Conservation (phyloP, 2,797 vertebrate genomes). For the Sebastes umbrosus region DNA sequence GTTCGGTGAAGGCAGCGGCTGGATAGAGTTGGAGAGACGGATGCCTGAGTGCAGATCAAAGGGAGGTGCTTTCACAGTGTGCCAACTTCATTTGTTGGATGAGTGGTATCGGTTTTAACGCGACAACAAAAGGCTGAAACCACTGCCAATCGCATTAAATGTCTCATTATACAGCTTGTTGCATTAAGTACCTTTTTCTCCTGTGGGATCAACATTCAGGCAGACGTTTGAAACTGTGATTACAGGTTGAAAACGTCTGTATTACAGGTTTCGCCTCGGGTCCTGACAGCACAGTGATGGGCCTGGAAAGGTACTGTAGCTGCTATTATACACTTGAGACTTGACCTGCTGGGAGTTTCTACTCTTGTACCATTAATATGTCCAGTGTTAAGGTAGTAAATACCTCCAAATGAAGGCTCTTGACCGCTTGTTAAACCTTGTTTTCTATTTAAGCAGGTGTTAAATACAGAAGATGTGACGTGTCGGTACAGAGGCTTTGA, state of each 20-base stretch:
- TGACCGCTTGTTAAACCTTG: not conserved
- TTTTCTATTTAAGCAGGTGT: not conserved
- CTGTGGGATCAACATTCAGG: not conserved
- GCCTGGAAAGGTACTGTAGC: not conserved
- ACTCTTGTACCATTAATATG: not conserved
- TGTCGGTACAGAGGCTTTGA: not conserved
- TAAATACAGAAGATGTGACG: not conserved
- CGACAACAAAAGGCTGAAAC: not conserved
- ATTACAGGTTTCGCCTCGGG: not conserved
- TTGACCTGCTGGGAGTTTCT: not conserved
- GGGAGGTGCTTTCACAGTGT: slow-evolving; percentile 1
- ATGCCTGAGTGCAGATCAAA: slow-evolving; percentile 34
- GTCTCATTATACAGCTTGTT: slow-evolving; percentile 11
- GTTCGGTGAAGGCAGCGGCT: slow-evolving; percentile 1
- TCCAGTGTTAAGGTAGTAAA: not conserved
- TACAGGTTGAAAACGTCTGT: not conserved
- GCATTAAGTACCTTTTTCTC: not conserved
- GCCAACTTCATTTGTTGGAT: slow-evolving; percentile 36
- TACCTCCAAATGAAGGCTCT: not conserved
- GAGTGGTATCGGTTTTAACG: not conserved
- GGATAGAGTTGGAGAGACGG: not conserved
- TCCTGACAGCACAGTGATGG: not conserved
- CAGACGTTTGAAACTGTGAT: not conserved
- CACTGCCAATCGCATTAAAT: slow-evolving; percentile 18
- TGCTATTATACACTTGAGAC: not conserved